phyloP scores from a whole-genome alignment of 2,888 invertebrate species.

The Alviniconcha strummeri region DNA sequence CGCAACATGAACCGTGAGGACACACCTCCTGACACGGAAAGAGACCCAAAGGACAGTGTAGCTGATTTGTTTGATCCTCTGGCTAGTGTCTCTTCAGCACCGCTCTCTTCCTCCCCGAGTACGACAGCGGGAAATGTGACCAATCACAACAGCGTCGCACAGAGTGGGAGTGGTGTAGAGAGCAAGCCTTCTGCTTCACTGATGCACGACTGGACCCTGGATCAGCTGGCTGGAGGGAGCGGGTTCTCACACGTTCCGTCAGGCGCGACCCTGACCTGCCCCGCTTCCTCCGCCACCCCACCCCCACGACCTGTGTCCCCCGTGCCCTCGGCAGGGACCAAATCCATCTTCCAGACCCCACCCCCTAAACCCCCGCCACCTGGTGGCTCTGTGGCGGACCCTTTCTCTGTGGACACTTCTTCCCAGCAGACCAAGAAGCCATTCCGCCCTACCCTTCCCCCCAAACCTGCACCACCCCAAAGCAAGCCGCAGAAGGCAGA shows the following conservation, averaged over 20 bases:
- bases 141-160: not conserved
- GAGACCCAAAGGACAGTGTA: not conserved
- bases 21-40: conserved; percentile 27
- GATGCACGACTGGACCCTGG: conserved; percentile 52
- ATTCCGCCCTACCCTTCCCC: not conserved
- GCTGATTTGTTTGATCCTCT: conserved; percentile 38
- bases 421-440: not conserved
- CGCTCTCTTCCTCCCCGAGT: not conserved
- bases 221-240: conserved; percentile 42
- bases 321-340: not conserved
- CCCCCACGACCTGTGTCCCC: not conserved
- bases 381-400: not conserved
- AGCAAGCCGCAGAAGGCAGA: not conserved
- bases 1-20: conserved; percentile 46
- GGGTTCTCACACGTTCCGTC: conserved; percentile 14
- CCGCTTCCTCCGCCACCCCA: not conserved
- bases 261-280: conserved; percentile 25
- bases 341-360: not conserved
- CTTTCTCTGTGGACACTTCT: not conserved
- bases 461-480: not conserved
- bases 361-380: not conserved
- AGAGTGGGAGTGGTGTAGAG: conserved; percentile 5
- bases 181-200: conserved; percentile 42
- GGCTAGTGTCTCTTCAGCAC: not conserved
- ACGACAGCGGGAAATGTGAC: not conserved